phyloP scores from a whole-genome alignment of 2,888 invertebrate genomes.

The Hydraecia micacea region DNA sequence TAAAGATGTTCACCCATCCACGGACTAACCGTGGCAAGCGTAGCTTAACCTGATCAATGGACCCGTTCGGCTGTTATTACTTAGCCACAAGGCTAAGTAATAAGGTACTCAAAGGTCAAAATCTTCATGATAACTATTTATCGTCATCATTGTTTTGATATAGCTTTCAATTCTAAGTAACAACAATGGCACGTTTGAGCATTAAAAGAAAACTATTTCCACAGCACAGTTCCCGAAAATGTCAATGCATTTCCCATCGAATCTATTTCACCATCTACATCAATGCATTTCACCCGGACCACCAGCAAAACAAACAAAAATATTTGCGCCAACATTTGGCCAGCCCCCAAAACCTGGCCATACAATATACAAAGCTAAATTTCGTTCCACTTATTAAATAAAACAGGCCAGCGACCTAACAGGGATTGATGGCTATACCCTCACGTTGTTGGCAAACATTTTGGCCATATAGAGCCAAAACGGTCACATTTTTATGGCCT shows the following conservation, averaged over 20 bases:
- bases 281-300: conserved; percentile 15
- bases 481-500: conserved; percentile 60
- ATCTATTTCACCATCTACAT: conserved; percentile 18
- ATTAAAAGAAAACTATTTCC: neutral
- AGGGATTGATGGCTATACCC: conserved; percentile 58
- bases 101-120: too few species aligned
- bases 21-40: too few species aligned
- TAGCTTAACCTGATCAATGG: too few species aligned
- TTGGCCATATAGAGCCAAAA: conserved; percentile 59
- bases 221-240: neutral
- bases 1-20: too few species aligned
- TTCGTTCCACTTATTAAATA: conserved; percentile 64
- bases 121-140: neutral
- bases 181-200: neutral
- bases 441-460: conserved; percentile 65
- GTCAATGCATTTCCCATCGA: conserved; percentile 25
- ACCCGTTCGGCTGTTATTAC: too few species aligned
- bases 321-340: conserved; percentile 54
- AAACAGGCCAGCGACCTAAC: conserved; percentile 65
- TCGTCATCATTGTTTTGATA: neutral
- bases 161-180: neutral
- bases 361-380: conserved; percentile 53
- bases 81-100: too few species aligned
- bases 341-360: conserved; percentile 55
- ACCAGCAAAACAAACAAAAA: conserved; percentile 44